These are phyloP conservation scores for Dermatemys mawii DNA, from an alignment of 2,113 vertebrate species.

Conservation along the genomic window DNA sequence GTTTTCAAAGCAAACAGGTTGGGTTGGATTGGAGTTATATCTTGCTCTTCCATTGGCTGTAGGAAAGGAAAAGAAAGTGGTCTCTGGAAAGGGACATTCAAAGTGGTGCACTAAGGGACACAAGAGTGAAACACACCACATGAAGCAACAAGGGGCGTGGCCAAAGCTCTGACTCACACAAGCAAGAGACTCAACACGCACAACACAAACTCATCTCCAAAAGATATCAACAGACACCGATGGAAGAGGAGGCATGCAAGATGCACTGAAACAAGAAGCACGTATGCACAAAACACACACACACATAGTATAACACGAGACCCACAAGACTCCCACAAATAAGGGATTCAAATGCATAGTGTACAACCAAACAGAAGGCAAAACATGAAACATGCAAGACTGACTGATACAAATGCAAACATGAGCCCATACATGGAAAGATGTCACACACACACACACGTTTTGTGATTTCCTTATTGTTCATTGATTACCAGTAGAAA, in stretches of 20 bases:
- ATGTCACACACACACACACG: too few species aligned
- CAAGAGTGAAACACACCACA: neutral
- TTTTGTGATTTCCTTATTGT: neutral
- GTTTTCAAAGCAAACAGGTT: too few species aligned
- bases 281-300: neutral
- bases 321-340: neutral
- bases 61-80: neutral
- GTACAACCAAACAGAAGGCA: neutral
- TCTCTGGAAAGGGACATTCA: neutral
- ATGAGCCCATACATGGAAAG: too few species aligned
- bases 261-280: neutral
- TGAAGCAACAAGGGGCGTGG: neutral
- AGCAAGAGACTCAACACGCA: neutral
- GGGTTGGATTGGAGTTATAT: neutral
- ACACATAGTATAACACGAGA: neutral
- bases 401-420: neutral
- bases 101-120: neutral
- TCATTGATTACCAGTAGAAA: neutral
- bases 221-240: neutral
- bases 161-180: neutral
- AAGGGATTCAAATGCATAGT: neutral
- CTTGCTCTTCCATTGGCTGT: neutral
- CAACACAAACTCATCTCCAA: neutral
- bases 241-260: neutral
- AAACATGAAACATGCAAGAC: neutral